phyloP scores from a whole-genome alignment of 2,888 invertebrate species.

The Reticulitermes lucifugus region DNA sequence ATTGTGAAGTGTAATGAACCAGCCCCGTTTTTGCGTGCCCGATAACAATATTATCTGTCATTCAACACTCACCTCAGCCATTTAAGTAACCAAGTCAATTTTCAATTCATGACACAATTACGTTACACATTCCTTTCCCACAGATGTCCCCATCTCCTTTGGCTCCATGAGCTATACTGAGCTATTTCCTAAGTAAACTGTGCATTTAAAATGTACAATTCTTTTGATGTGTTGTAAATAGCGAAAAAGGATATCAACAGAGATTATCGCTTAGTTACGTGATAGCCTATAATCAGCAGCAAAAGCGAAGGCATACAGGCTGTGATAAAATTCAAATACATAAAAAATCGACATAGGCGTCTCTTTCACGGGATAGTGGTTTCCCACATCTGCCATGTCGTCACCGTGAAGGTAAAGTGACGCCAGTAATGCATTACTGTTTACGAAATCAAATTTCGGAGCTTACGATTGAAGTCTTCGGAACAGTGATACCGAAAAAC shows the following conservation, averaged over 20 bases:
- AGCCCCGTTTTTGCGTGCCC: no score
- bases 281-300: not conserved
- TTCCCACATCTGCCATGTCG: no score
- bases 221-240: not conserved
- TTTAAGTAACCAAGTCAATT: not conserved
- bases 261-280: conserved; percentile 29
- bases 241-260: not conserved
- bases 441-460: no score
- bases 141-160: not conserved
- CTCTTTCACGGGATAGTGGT: no score
- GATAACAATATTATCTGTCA: not conserved
- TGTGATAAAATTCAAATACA: no score
- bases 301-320: no score
- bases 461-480: no score
- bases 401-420: no score
- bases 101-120: not conserved
- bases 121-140: not conserved
- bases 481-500: no score
- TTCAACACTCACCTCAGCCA: conserved; percentile 1
- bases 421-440: no score
- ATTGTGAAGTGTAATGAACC: no score
- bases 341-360: no score
- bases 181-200: not conserved
- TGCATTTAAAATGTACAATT: not conserved
- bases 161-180: not conserved